A percentile compares a stretch with the other conserved stretches of the same genome.
Conservation (phyloP, 2,888 invertebrate genomes). For the Eupithecia vulgata region DNA sequence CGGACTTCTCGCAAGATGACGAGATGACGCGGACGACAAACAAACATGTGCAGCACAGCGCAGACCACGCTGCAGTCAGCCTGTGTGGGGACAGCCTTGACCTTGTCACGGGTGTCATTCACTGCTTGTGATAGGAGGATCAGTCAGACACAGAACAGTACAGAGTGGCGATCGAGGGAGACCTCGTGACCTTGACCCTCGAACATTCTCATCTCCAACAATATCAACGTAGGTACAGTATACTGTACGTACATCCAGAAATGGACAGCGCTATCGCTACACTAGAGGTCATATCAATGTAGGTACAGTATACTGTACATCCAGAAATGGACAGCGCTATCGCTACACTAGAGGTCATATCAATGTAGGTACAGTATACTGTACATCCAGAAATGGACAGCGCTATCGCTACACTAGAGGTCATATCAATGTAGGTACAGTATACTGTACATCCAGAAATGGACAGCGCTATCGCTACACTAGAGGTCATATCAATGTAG, state of each 20-base stretch:
- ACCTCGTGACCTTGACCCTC: conserved; percentile 28
- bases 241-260: not conserved
- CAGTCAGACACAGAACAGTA: conserved; percentile 6
- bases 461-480: not conserved
- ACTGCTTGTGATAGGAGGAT: not conserved
- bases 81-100: too few relatives aligned
- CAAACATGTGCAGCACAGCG: conserved; percentile 19
- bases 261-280: conserved; percentile 9
- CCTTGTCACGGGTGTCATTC: not conserved
- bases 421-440: conserved; percentile 15
- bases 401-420: conserved; percentile 13
- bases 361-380: conserved; percentile 1
- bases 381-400: conserved; percentile 5
- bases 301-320: not conserved
- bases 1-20: conserved; percentile 20
- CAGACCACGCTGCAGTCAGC: too few relatives aligned
- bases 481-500: conserved; percentile 24
- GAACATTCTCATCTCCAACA: not conserved
- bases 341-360: conserved; percentile 17
- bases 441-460: not conserved
- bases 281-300: conserved; percentile 22
- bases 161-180: conserved; percentile 1
- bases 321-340: conserved; percentile 10
- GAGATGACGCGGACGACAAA: conserved; percentile 28
- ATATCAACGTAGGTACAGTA: not conserved